Evolutionary conservation across 1,140 invertebrate genomes (phyloP).

Genomic region (Maconellicoccus hirsutus): DNA sequence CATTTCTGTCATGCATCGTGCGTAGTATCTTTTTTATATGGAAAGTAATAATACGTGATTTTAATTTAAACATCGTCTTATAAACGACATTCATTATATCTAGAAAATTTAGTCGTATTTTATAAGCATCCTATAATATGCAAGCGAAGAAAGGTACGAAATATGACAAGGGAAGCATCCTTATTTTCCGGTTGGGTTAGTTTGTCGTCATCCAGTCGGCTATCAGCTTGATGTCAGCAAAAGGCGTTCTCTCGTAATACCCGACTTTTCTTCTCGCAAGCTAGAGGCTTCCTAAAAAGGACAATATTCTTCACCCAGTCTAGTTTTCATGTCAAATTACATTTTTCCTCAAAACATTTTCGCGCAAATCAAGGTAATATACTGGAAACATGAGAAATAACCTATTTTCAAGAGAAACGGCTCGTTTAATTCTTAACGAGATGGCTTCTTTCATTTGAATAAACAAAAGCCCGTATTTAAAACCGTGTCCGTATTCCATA

Average conservation of each 20-base stretch:
- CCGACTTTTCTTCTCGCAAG: background rate
- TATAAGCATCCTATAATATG: background rate
- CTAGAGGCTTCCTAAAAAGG: background rate
- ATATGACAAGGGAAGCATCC: slow-evolving; percentile 7
- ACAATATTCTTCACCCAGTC: background rate
- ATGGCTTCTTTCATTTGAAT: slow-evolving; percentile 4
- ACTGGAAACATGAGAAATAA: slow-evolving; percentile 4
- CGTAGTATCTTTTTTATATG: background rate
- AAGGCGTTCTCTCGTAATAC: slow-evolving; percentile 11
- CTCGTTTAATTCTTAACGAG: slow-evolving; percentile 1
- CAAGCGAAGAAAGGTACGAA: slow-evolving; percentile 13
- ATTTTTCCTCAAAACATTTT: slow-evolving; percentile 1
- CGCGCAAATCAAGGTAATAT: slow-evolving; percentile 2
- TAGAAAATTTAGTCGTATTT: slow-evolving; percentile 8
- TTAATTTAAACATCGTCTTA: background rate
- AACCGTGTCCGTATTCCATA: too few species aligned
- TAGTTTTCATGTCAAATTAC: background rate
- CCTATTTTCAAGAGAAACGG: background rate
- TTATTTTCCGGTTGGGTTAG: slow-evolving; percentile 19
- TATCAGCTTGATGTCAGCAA: slow-evolving; percentile 2
- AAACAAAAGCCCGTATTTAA: slow-evolving; percentile 9
- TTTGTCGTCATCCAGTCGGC: slow-evolving; percentile 9
- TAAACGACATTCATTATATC: slow-evolving; percentile 8
- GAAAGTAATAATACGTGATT: slow-evolving; percentile 1
- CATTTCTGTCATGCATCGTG: background rate